Evolutionary conservation across 2,113 vertebrate genomes (phyloP).

Genomic region (Psophia crepitans): DNA sequence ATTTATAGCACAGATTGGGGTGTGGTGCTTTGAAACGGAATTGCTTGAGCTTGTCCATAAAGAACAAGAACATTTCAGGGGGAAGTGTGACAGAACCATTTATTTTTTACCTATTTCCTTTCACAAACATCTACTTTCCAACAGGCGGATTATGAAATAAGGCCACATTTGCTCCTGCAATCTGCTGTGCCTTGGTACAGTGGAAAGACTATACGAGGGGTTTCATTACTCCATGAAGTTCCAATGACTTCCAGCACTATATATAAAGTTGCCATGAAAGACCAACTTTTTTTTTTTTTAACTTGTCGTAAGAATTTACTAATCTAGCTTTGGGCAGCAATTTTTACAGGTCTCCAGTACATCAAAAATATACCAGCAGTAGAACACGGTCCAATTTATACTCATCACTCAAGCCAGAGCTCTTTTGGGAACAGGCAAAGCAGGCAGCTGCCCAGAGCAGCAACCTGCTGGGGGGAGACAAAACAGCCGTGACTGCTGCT

Average conservation of each 20-base stretch:
- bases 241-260: not conserved
- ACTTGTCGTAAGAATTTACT: not conserved
- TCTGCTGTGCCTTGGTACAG: not conserved
- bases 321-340: not conserved
- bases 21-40: not conserved
- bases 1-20: not conserved
- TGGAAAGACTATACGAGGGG: not conserved
- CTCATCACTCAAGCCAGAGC: not conserved
- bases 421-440: not conserved
- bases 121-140: not conserved
- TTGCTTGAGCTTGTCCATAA: not conserved
- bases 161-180: not conserved
- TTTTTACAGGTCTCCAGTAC: not conserved
- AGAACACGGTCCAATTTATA: not conserved
- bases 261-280: not conserved
- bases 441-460: not conserved
- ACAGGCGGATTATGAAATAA: not conserved
- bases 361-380: not conserved
- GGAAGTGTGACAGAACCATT: not conserved
- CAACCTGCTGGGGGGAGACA: not conserved
- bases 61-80: not conserved
- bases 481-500: not conserved
- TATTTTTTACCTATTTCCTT: not conserved
- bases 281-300: not conserved
- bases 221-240: not conserved